A percentile compares a stretch with the other conserved stretches of the same genome.
Conservation (phyloP, 2,113 vertebrate genomes). For the Serinus canaria region DNA sequence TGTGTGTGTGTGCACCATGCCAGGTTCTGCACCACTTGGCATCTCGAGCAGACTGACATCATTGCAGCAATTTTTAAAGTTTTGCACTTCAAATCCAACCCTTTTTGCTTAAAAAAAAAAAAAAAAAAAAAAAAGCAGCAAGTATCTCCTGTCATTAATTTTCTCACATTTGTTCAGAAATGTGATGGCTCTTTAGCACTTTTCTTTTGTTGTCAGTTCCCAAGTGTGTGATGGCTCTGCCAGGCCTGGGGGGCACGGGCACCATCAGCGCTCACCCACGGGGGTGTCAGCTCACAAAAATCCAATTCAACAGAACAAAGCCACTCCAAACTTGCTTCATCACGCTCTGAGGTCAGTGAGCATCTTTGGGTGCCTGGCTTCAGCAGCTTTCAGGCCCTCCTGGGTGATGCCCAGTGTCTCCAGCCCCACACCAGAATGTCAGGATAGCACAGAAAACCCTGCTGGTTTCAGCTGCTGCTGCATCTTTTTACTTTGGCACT, state of each 20-base stretch:
- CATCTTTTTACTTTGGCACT: not conserved
- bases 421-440: not conserved
- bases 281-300: not conserved
- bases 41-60: not conserved
- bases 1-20: not conserved
- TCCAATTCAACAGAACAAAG: not conserved
- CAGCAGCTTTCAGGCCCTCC: not conserved
- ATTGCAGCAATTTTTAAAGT: not conserved
- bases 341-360: not conserved
- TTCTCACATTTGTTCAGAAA: constrained; percentile 6
- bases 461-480: not conserved
- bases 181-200: not conserved
- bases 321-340: not conserved
- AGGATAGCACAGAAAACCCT: not conserved
- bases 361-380: not conserved
- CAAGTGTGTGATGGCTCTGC: not conserved
- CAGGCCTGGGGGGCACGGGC: not conserved
- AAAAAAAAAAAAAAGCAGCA: not conserved
- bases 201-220: not conserved
- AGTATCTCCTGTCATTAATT: constrained; percentile 17
- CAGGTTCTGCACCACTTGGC: not conserved
- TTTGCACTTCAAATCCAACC: not conserved
- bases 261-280: not conserved
- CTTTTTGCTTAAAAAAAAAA: not conserved
- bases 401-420: not conserved